Evolutionary conservation across 2,888 invertebrate species (phyloP), one percentile per base, ranked within the genome.

Genomic region (Eilema griseolum): DNA sequence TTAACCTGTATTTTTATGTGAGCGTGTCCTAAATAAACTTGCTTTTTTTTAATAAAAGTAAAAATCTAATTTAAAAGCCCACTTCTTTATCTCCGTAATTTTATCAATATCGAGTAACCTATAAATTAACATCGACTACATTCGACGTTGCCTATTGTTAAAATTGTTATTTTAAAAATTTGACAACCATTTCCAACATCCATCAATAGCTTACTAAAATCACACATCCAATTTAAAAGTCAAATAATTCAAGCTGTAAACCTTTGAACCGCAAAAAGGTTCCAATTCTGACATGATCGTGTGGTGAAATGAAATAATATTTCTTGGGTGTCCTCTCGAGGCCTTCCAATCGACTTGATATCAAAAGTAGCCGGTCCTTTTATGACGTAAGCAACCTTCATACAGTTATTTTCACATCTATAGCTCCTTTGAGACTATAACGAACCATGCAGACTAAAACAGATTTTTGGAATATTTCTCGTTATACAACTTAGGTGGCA

Each of bases 291-390:
- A 61, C 72, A 67, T 69, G 70, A 76, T 80, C 69, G 76, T 63
- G 11, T n/a, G 61, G 57, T 37, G 56, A 75, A 70, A 76, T 79
- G 71, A 72, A 80, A 70, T 72, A 80, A 79, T 74, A 70, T 76
- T 68, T 74, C 66, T 24, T 12, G 33, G 61, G 67, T 26, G 70
- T 70, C 69, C 52, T 74, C 72, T 24, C 26, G 71, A 67, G 70
- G 46, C 33, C 16, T 56, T 41, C 33, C 56, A 61, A 66, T 66
- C 56, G 26, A 61, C 41, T 73, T 67, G 64, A 72, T 71, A 69
- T 68, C 72, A 78, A 80, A 80, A 80, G 37, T 75, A 71, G 70
- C 56, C n/a, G 31, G 61, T 60, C 65, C 67, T 67, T 78, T 61
- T 28, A 68, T 67, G 66, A 66, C 69, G 68, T 67, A 67, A 59